A percentile compares a stretch with the other conserved stretches of the same genome.
These are phyloP conservation scores for Moxostoma hubbsi DNA, from an alignment of 2,797 vertebrate genomes.

Conservation along the genomic window DNA sequence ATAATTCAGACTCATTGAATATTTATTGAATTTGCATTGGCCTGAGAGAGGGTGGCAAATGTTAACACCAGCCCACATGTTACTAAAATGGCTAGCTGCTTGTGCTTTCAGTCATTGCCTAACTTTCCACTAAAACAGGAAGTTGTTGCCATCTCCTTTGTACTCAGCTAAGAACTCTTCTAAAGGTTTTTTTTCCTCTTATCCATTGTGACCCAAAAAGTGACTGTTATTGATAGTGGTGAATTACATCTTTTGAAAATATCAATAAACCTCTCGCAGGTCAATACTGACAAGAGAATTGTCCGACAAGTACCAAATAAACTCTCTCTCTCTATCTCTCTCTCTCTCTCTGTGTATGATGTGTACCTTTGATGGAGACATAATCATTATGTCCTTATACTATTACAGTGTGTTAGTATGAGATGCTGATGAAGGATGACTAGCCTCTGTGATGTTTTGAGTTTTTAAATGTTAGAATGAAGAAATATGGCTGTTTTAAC, in stretches of 20 bases:
- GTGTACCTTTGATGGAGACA: conserved; percentile 21
- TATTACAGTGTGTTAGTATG: not conserved
- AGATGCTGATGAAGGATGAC: conserved; percentile 1
- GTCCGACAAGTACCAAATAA: conserved; percentile 27
- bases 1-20: conserved; percentile 74
- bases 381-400: conserved; percentile 27
- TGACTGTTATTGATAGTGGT: conserved; percentile 13
- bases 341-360: not conserved
- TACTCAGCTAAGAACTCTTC: conserved; percentile 1
- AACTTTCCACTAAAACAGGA: not conserved
- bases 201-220: conserved; percentile 14
- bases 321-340: conserved; percentile 2
- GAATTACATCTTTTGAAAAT: conserved; percentile 30
- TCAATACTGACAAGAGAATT: conserved; percentile 21
- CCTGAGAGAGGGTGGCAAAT: conserved; percentile 7
- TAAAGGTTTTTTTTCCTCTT: not conserved
- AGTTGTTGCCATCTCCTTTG: conserved; percentile 14
- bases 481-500: not conserved
- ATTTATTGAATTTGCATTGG: conserved; percentile 58
- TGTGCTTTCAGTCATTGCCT: conserved; percentile 1
- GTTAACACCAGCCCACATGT: conserved; percentile 16
- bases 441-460: not conserved
- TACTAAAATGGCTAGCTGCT: conserved; percentile 40
- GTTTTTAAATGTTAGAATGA: not conserved
- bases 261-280: conserved; percentile 27